phyloP scores from a whole-genome alignment of 2,113 vertebrate genomes.

The Eurypyga helias region DNA sequence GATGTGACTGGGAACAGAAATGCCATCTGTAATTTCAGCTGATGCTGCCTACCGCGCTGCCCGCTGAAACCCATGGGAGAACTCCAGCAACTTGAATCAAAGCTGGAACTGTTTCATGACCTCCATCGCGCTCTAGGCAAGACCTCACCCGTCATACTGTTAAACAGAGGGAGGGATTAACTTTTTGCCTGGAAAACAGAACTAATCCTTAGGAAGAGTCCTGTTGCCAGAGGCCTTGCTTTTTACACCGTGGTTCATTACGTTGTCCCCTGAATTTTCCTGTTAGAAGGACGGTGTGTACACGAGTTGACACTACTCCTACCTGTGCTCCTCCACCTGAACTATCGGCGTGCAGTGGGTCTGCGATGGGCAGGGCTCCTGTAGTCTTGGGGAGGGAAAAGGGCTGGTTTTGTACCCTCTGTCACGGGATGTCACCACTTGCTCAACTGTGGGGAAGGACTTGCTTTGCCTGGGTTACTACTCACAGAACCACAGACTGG shows the following conservation, averaged over 20 bases:
- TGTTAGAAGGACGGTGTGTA: neutral
- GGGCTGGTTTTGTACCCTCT: neutral
- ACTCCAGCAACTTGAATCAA: neutral
- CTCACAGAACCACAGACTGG: no score
- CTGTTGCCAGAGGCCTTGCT: neutral
- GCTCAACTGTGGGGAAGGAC: neutral
- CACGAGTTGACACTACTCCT: neutral
- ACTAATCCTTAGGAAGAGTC: neutral
- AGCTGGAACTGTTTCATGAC: neutral
- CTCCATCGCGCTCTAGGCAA: neutral
- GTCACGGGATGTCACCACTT: neutral
- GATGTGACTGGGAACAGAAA: neutral
- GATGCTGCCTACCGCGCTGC: neutral
- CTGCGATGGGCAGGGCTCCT: neutral
- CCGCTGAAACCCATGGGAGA: neutral
- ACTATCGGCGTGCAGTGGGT: neutral
- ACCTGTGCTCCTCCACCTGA: neutral
- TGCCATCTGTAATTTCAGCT: neutral
- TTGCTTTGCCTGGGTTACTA: neutral
- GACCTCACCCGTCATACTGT: neutral
- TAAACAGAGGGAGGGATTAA: neutral
- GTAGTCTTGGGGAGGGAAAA: neutral
- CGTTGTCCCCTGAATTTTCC: neutral
- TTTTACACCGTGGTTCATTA: accelerated
- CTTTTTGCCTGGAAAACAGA: neutral